These are phyloP conservation scores for Chiloscyllium plagiosum DNA, from an alignment of 2,113 vertebrate species.

Conservation along the genomic window DNA sequence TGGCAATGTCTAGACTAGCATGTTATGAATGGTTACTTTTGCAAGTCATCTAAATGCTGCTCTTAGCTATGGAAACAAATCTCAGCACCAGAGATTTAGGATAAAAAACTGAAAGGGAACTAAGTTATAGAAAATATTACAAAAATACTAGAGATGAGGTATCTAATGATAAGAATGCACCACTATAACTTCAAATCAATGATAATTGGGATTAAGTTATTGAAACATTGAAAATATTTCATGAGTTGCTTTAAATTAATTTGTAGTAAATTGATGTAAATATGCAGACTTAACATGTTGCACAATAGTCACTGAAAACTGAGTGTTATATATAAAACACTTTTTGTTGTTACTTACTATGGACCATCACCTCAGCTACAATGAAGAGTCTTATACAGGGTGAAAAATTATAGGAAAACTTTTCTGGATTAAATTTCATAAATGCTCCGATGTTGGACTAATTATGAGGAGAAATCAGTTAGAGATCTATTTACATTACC, in stretches of 20 bases:
- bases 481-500: background rate
- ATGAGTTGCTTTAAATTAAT: background rate
- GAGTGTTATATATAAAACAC: background rate
- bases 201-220: too few species aligned
- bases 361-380: background rate
- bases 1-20: background rate
- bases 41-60: background rate
- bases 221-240: constrained; percentile 15
- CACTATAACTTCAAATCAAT: background rate
- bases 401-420: background rate
- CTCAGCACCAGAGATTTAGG: background rate
- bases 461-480: background rate
- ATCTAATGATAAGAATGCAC: background rate
- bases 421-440: background rate
- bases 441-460: background rate
- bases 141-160: background rate
- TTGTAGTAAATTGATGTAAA: background rate
- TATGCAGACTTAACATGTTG: background rate
- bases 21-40: background rate
- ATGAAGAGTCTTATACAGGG: background rate
- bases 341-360: background rate
- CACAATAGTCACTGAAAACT: background rate
- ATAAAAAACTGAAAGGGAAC: background rate
- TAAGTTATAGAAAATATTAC: background rate
- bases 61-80: background rate